Evolutionary conservation across 2,888 invertebrate species (phyloP), one percentile per base, ranked within the genome.

Genomic region (Gisinianus flammeolus): DNA sequence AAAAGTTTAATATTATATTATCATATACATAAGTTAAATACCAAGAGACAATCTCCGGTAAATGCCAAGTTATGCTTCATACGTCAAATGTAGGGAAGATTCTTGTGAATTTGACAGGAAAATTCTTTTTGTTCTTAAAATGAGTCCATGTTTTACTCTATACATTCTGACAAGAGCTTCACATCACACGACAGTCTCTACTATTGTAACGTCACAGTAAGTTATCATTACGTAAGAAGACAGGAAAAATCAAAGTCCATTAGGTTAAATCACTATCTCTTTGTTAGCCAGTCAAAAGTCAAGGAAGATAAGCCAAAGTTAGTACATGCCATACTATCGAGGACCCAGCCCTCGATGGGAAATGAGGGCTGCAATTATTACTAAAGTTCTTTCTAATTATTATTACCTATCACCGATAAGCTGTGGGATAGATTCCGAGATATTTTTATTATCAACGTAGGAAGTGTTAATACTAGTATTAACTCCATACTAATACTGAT

Each of bases 271-370:
- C 68, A 33, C 35, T 19, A 68, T 35, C 68, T 22, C 35, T 68
- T 68, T 35, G 35, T 68, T 24, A 44, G 44, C 33, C 22, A 68
- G 68, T 6, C 68, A 68, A 68, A 44, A 35, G 35, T 44, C 35
- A 44, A 68, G 16, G 44, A 68, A 35, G 68, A 68, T 68, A 68
- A 68, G 44, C 44, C n/a, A 44, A 68, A 68, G 44, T 64, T 44
- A 64, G 56, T 19, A 56, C 19, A 3, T 19, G 56, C 4, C 22
- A n/a, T 56, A 28, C 31, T 66, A n/a, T 64, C 28, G 56, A 66
- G 30, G 12, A 26, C 66, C 66, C 66, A 66, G 22, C 66, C 66
- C 66, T 28, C 6, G 19, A 4, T 19, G 16, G n/a, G n/a, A n/a
- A n/a, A n/a, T n/a, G n/a, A n/a, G n/a, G n/a, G n/a, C n/a, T n/a